A percentile compares a stretch with the other conserved stretches of the same genome.
Conservation (phyloP, 2,797 vertebrate genomes). For the Acomys russatus region DNA sequence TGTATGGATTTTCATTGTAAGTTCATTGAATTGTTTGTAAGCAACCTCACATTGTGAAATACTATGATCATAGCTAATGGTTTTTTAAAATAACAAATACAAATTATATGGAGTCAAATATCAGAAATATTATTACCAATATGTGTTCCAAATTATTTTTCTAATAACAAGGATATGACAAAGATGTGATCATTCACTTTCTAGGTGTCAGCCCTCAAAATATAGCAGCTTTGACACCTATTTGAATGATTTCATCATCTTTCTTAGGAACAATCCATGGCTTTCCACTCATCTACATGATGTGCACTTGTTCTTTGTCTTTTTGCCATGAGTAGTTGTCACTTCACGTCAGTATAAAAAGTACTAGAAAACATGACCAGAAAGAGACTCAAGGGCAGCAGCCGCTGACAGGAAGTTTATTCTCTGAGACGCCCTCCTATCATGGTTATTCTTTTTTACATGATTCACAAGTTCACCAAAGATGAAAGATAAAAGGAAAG, state of each 20-base stretch:
- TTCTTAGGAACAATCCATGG: slow-evolving; percentile 14
- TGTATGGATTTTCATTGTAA: background rate
- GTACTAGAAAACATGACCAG: background rate
- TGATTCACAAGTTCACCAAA: background rate
- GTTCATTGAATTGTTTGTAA: background rate
- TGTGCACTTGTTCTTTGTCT: background rate
- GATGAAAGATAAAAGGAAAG: background rate
- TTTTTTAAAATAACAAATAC: background rate
- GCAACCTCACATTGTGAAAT: background rate
- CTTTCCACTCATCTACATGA: background rate
- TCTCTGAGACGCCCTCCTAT: background rate
- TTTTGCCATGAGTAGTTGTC: background rate
- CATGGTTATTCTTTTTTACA: background rate
- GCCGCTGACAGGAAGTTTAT: background rate
- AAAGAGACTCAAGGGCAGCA: background rate
- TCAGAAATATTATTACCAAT: background rate
- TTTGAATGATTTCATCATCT: background rate
- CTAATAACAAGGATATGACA: background rate
- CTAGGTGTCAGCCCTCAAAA: background rate
- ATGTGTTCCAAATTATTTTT: slow-evolving; percentile 8
- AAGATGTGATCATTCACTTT: background rate
- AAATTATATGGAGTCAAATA: background rate
- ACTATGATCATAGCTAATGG: background rate
- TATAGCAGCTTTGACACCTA: background rate
- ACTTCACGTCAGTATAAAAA: background rate